Conservation (phyloP, 2,888 invertebrate genomes). For the Drosophila tripunctata region DNA sequence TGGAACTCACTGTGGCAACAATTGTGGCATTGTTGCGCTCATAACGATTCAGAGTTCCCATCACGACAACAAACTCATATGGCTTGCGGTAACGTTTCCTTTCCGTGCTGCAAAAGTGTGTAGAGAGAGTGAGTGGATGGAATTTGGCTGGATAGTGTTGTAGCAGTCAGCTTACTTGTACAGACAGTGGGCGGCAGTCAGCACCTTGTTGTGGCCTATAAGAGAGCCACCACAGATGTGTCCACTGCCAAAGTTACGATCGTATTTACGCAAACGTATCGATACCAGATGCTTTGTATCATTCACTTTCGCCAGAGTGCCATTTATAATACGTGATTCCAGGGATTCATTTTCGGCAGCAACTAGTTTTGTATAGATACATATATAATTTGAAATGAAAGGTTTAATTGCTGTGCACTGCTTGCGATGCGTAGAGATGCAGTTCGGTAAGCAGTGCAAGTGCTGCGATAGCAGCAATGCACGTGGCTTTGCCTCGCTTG, state of each 20-base stretch:
- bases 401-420: too few relatives aligned
- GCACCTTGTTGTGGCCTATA: slow-evolving; percentile 76
- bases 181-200: slow-evolving; percentile 83
- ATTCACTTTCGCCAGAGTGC: slow-evolving; percentile 58
- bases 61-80: slow-evolving; percentile 79
- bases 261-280: slow-evolving; percentile 72
- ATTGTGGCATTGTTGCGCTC: slow-evolving; percentile 75
- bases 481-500: too few relatives aligned
- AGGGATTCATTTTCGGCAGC: not conserved
- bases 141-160: too few relatives aligned
- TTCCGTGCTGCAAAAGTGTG: slow-evolving; percentile 46
- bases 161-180: slow-evolving; percentile 72
- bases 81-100: slow-evolving; percentile 76
- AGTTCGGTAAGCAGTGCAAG: too few relatives aligned
- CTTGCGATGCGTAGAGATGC: too few relatives aligned
- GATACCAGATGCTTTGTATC: slow-evolving; percentile 80
- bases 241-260: slow-evolving; percentile 77
- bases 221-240: slow-evolving; percentile 82
- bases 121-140: not conserved
- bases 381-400: too few relatives aligned
- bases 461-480: too few relatives aligned
- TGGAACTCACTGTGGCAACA: slow-evolving; percentile 73
- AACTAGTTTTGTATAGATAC: too few relatives aligned
- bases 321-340: slow-evolving; percentile 78
- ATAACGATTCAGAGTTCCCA: slow-evolving; percentile 82